Base-by-base conservation (phyloP, 64 coral and sea anemone species). In the Porites australiensis region DNA sequence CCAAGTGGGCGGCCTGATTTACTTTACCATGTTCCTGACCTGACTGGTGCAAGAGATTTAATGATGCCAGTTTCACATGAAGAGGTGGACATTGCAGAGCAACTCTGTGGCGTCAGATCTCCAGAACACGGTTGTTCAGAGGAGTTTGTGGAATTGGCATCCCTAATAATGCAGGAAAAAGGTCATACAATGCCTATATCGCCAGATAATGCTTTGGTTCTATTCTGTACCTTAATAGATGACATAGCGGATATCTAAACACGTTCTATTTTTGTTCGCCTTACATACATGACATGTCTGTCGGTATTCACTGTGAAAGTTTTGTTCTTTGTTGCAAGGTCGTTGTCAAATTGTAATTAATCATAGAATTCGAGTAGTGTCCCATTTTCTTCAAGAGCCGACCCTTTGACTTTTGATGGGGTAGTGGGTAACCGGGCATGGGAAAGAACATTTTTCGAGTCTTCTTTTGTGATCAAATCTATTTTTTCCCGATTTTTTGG, bases 1-100 rank as follows among this genome's bases (percentile, higher is more conserved):
- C 90, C 82, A 74, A 51, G 44, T 86, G 82, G 81, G 43, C 81
- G 82, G 46, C 90, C 90, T 77, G 90, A 92, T 74, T 50, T 70
- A 23, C 80, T 86, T 57, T 83, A 75, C 48, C 69, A 19, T 51
- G 16, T 75, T 53, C 73, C 66, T 59, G 59, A 70, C 37, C 47
- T 72, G 60, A 75, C 27, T 12, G 73, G 81, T 37, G 46, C 70
- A 74, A 84, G 72, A 49, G 81, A 86, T 75, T 72, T 83, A 60
- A 64, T 75, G 21, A 60, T 48, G 55, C 19, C 71, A 67, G n/a
- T 92, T 64, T 21, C 67, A 76, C 16, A 74, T 14, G 82, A 83
- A 50, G 72, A 92, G 3, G 65, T 92, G n/a, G 44, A 83, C 50
- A 77, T 86, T 50, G 90, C 82, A 75, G 72, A 92, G 18, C 55